These are phyloP conservation scores for Conger conger DNA, from an alignment of 2,113 vertebrate species.

Conservation along the genomic window DNA sequence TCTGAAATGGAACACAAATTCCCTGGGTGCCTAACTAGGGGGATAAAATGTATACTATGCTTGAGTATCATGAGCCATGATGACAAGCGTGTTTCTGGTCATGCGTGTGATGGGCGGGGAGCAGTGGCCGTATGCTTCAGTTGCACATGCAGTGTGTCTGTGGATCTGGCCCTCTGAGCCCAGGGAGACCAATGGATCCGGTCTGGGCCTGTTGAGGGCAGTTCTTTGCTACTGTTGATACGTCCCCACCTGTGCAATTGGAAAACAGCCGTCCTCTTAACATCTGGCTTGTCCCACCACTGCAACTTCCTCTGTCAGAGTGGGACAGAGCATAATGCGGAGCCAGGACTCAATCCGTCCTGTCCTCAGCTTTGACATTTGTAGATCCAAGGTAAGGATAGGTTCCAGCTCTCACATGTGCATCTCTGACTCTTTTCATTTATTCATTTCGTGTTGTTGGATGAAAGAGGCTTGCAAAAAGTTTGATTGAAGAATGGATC, in stretches of 20 bases:
- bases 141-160: neutral
- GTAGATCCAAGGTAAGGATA: no score
- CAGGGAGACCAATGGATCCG: neutral
- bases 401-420: no score
- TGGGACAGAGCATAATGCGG: no score
- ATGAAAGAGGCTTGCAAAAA: neutral
- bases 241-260: neutral
- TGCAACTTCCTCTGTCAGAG: no score
- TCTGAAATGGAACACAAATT: neutral
- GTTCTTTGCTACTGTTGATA: neutral
- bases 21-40: neutral
- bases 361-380: no score
- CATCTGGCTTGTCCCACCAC: no score
- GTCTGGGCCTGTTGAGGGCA: neutral
- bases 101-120: neutral
- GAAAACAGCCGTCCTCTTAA: neutral
- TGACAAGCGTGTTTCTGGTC: neutral
- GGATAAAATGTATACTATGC: neutral
- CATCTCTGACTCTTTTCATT: no score
- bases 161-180: neutral
- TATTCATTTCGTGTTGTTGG: neutral
- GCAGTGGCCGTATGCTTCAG: neutral
- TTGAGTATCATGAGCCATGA: neutral
- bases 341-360: no score
- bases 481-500: neutral